Evolutionary conservation across 2,888 invertebrate genomes (phyloP).

Genomic region (Cephus nigrinus): DNA sequence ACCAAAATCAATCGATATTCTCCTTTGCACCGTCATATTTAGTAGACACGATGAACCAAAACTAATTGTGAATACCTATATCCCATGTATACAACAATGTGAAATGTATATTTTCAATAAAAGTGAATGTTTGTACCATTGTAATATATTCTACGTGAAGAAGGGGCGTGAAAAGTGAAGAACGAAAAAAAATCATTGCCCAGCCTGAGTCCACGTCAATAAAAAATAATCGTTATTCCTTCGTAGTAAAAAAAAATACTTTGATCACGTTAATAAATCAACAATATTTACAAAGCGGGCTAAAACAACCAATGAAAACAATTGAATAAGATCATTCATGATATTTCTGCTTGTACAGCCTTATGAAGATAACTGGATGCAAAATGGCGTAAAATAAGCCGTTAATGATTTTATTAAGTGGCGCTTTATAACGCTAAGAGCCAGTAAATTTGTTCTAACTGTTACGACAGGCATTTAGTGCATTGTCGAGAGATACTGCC

Average conservation of each 20-base stretch:
- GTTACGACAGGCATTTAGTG: constrained; percentile 30
- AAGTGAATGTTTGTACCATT: constrained; percentile 38
- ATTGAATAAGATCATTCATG: neutral
- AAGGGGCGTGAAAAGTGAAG: neutral
- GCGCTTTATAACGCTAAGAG: constrained; percentile 35
- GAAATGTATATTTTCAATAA: constrained; percentile 53
- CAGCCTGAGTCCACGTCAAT: too few relatives aligned
- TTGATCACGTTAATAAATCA: too few relatives aligned
- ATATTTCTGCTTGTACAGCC: neutral
- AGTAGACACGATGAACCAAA: too few relatives aligned
- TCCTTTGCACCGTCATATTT: too few relatives aligned
- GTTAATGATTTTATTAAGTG: constrained; percentile 38
- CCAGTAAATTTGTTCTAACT: constrained; percentile 29
- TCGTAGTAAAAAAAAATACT: too few relatives aligned
- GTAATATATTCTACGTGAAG: constrained; percentile 12
- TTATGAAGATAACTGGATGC: constrained; percentile 37
- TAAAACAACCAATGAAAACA: neutral
- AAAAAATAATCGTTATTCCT: too few relatives aligned
- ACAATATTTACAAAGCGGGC: too few relatives aligned
- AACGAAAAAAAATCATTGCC: neutral
- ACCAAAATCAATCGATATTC: too few relatives aligned
- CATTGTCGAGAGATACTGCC: constrained; percentile 12
- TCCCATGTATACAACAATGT: constrained; percentile 14
- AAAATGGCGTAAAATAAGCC: constrained; percentile 40
- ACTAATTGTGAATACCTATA: too few relatives aligned